Base-by-base conservation (phyloP, 2,113 vertebrate species). In the Vombatus ursinus region DNA sequence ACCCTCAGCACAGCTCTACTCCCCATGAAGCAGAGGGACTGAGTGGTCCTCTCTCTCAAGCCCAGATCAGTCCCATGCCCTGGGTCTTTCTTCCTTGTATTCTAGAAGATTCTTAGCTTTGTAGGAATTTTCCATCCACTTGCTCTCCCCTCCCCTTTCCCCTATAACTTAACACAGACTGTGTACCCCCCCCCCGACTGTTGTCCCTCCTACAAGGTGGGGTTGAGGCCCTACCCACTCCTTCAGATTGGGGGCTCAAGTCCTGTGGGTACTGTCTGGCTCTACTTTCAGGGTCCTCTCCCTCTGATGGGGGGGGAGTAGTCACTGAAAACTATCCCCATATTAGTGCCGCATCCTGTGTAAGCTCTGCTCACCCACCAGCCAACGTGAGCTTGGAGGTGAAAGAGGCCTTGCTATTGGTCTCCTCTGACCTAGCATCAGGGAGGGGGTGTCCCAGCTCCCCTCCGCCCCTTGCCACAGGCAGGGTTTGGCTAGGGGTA, bases 401-500 rank as follows among this genome's bases (percentile, higher is more conserved):
- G 52, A 25, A 92, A 94, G 93, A 89, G 90, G 51, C 89, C 53
- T 24, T 3, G 25, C 44, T 52, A 2, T 44, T 50, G 3, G 89
- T 57, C 52, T 61, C 50, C 50, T 53, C 49, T 84, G 52, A 92
- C 90, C 54, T 91, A 52, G 10, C 22, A 49, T 77, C 52, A 24
- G 57, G 93, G 96, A 89, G 93, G 68, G 50, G 54, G 96, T 52
- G 47, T 95, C 61, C 31, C 0, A 0, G 49, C 91, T 77, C 77
- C 94, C 96, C 47, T 94, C 95, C 93, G 68, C 47, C 93, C 96
- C 37, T 92, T 92, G 92, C 89, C 92, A 95, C 61, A 96, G 97
- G 96, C 97, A 96, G 97, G 98, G 97, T 97, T 92, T 91, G 90
- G 25, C 93, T 14, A 16, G 96, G 68, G 90, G 95, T 98, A 98